These are phyloP conservation scores for Otis tarda DNA, from an alignment of 2,113 vertebrate genomes.

Conservation along the genomic window DNA sequence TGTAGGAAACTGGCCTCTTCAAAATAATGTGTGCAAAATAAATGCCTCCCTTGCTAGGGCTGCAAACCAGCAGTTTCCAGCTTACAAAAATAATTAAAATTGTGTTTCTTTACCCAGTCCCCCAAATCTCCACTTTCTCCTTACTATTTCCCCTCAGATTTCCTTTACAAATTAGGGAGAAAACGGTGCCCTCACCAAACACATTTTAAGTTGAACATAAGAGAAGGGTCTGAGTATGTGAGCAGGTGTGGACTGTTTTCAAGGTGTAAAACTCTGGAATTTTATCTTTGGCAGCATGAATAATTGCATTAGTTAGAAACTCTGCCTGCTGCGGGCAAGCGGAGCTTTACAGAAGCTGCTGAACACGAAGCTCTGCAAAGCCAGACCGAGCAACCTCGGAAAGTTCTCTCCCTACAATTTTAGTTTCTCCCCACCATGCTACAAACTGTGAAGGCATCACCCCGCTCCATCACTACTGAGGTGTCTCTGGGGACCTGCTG, in stretches of 20 bases:
- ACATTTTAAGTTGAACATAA: neutral
- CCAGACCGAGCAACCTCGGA: neutral
- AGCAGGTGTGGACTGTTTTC: neutral
- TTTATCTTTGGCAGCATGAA: neutral
- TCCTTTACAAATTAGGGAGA: neutral
- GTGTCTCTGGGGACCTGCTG: neutral
- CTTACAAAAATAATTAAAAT: neutral
- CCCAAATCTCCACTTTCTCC: neutral
- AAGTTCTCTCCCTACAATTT: neutral
- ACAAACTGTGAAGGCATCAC: neutral
- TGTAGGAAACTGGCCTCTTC: neutral
- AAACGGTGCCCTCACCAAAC: neutral
- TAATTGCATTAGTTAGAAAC: neutral
- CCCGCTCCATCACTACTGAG: neutral
- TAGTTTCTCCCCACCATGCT: neutral
- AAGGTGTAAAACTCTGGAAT: neutral
- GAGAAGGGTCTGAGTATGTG: neutral
- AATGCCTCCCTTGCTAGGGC: neutral
- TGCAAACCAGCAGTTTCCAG: neutral
- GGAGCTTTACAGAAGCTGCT: neutral
- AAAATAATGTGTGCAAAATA: neutral
- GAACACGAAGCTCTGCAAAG: neutral
- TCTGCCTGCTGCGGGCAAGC: fast-evolving
- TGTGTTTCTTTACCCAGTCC: neutral
- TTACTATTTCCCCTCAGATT: neutral